Evolutionary conservation across 2,888 invertebrate genomes (phyloP).

Genomic region (Brachypalpus laphriformis): DNA sequence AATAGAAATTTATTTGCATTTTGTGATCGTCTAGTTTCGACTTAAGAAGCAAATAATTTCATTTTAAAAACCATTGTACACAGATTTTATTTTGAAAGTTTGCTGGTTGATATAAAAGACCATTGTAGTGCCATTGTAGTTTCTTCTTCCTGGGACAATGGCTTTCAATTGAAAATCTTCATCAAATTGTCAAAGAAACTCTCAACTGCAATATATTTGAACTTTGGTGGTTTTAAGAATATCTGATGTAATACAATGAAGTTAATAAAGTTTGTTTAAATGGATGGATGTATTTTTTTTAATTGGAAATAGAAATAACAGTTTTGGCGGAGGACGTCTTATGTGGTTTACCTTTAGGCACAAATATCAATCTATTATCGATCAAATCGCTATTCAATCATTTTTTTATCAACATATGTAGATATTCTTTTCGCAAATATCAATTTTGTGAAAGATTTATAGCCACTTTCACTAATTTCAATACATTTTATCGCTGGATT

Average conservation of each 20-base stretch:
- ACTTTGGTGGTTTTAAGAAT: background rate
- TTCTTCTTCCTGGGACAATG: background rate
- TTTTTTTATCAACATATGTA: too few relatives aligned
- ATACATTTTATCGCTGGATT: too few relatives aligned
- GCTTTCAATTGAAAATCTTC: background rate
- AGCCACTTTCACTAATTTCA: too few relatives aligned
- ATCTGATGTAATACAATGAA: background rate
- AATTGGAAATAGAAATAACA: too few relatives aligned
- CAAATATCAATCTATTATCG: too few relatives aligned
- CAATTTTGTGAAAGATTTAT: too few relatives aligned
- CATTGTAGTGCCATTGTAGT: background rate
- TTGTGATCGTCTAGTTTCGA: background rate
- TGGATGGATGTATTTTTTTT: too few relatives aligned
- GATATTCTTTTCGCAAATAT: too few relatives aligned
- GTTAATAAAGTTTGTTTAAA: background rate
- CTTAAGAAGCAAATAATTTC: background rate
- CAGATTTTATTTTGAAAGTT: background rate
- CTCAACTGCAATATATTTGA: background rate
- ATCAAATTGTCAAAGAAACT: background rate
- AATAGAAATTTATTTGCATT: background rate
- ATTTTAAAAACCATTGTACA: background rate
- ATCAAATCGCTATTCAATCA: too few relatives aligned
- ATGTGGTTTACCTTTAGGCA: too few relatives aligned
- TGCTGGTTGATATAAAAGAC: background rate
- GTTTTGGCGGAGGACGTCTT: too few relatives aligned